Percentiles rank a stretch among this genome's conserved stretches.
phyloP scores from a whole-genome alignment of 2,888 invertebrate species.

The Amblyjoppa fuscipennis region DNA sequence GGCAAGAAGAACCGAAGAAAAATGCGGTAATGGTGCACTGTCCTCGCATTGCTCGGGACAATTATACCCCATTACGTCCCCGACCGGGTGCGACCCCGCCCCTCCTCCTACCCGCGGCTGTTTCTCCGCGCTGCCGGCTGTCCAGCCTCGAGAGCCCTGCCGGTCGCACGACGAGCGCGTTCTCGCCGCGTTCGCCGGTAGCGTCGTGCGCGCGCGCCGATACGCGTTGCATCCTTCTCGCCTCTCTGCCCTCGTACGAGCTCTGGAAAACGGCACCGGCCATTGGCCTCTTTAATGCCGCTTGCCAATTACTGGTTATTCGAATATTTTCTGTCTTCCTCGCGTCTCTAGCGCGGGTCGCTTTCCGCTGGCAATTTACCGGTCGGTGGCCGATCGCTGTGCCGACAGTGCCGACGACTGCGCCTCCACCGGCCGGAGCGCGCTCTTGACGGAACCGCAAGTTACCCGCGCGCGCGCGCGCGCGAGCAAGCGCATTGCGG shows the following conservation, averaged over 20 bases:
- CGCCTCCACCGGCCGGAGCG: slow-evolving; percentile 47
- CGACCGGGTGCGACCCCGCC: slow-evolving; percentile 72
- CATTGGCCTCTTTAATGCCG: slow-evolving; percentile 1
- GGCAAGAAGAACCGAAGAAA: slow-evolving; percentile 81
- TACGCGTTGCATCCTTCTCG: neutral
- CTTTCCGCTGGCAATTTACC: slow-evolving; percentile 43
- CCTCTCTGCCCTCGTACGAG: neutral
- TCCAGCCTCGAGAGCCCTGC: neutral
- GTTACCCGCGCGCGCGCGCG: slow-evolving; percentile 71
- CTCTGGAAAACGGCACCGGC: neutral
- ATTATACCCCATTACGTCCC: slow-evolving; percentile 84
- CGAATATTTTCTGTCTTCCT: slow-evolving; percentile 55
- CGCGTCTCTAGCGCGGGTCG: slow-evolving; percentile 43
- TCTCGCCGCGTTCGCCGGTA: slow-evolving; percentile 13
- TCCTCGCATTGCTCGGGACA: slow-evolving; percentile 85
- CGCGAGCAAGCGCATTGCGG: slow-evolving; percentile 80
- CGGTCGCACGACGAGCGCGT: slow-evolving; percentile 20
- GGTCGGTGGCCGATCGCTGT: neutral
- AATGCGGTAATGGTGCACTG: slow-evolving; percentile 85
- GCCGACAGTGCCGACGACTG: neutral
- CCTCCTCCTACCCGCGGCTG: slow-evolving; percentile 49
- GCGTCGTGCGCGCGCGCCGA: neutral
- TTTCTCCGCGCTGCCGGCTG: slow-evolving; percentile 29
- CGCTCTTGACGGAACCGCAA: slow-evolving; percentile 37
- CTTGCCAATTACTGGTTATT: neutral